A percentile compares a stretch with the other conserved stretches of the same genome.
phyloP scores from a whole-genome alignment of 2,113 vertebrate genomes.

The Otocyon megalotis region DNA sequence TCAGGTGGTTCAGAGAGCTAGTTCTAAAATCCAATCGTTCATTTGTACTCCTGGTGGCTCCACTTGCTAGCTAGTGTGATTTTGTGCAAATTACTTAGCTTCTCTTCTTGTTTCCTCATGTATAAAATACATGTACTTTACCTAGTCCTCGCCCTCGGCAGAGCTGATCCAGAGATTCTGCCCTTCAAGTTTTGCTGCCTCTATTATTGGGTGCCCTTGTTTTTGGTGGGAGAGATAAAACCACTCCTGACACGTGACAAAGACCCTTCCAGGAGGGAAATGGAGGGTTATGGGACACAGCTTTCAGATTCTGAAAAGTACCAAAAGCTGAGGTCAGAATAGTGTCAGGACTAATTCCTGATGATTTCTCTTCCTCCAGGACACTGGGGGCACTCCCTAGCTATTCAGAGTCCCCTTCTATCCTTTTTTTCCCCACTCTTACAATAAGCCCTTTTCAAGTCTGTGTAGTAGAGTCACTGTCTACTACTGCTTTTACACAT shows the following conservation, averaged over 20 bases:
- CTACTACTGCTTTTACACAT: background rate
- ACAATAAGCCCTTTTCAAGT: background rate
- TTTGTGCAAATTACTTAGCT: background rate
- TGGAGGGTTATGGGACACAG: background rate
- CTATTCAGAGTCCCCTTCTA: background rate
- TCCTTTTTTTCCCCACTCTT: background rate
- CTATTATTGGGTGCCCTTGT: background rate
- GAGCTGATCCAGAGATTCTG: background rate
- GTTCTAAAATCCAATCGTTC: background rate
- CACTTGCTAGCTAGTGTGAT: background rate
- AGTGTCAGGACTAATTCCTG: background rate
- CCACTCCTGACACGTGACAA: background rate
- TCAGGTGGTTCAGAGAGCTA: background rate
- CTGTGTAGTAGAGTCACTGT: background rate
- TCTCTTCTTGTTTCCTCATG: background rate
- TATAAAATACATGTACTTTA: background rate
- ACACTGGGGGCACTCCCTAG: background rate
- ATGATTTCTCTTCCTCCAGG: background rate
- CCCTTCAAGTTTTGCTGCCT: background rate
- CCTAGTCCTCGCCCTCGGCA: background rate
- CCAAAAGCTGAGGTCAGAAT: background rate
- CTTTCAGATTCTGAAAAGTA: background rate
- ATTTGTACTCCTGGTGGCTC: background rate
- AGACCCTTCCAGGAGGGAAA: background rate
- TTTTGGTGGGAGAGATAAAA: background rate